Evolutionary conservation across 1,140 invertebrate genomes (phyloP), one percentile per base, ranked within the genome.

Genomic region (Venturia canescens): DNA sequence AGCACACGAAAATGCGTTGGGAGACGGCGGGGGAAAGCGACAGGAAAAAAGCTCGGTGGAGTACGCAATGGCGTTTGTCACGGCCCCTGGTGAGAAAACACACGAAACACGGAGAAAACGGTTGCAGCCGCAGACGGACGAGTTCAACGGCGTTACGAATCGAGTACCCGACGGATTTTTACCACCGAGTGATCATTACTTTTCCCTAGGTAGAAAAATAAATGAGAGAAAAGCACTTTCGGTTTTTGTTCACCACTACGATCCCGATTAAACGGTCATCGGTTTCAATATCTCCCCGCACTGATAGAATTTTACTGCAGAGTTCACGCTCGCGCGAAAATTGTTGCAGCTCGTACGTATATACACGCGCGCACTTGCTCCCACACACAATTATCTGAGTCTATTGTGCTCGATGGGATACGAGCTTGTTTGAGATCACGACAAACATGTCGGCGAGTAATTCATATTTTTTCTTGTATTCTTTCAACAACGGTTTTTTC

Each of bases 161-260:
- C 76, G 44, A 80, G 82, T 81, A 26, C 76, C 16, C 50, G 50
- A 53, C n/a, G 50, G 16, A 53, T 53, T 53, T 53, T 44, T 44
- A 44, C 38, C 38, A 44, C 38, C 38, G 38, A 11, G 38, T 13
- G 13, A 44, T 44, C 53, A 18, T 57, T 57, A n/a, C 11, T 57
- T 23, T 57, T n/a, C 53, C 53, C 11, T 21, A 34, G 16, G 38
- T 44, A 44, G 7, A 44, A 9, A 44, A 44, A 57, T 57, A 2
- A n/a, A 57, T n/a, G 21, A 57, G 21, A 21, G 18, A 11, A 57
- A 57, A 23, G 21, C 18, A 57, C 53, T 57, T 57, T 57, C 7
- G 18, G 53, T 53, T 53, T 53, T 53, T n/a, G n/a, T 85, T 85
- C 83, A 81, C 84, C 85, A 86, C 84, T 84, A 83, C 83, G 18